Percentiles rank a stretch among this genome's conserved stretches.
Conservation (phyloP, 37 sponge, comb jelly and placozoan genomes). For the Spongia lamella region DNA sequence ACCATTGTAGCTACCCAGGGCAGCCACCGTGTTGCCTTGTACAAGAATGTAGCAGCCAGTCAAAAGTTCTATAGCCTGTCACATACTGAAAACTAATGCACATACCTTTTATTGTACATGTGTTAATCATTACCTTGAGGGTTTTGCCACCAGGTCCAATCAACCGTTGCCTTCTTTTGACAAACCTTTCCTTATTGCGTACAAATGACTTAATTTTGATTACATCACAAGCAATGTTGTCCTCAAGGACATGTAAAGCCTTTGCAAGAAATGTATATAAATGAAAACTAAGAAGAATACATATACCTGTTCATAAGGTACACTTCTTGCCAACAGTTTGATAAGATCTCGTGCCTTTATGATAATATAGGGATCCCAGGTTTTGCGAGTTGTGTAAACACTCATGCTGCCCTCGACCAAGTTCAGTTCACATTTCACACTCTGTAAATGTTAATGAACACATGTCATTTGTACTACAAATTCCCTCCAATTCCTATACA, state of each 20-base stretch:
- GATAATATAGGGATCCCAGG: constrained; percentile 97
- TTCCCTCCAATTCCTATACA: too few relatives aligned
- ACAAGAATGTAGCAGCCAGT: constrained; percentile 96
- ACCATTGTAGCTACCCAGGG: constrained; percentile 81
- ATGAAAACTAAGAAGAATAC: neutral
- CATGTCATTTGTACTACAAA: too few relatives aligned
- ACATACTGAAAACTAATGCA: neutral
- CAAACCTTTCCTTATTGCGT: constrained; percentile 96
- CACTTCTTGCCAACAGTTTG: constrained; percentile 95
- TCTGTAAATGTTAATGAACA: constrained; percentile 29
- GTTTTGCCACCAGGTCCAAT: constrained; percentile 96
- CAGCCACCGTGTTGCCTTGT: constrained; percentile 95
- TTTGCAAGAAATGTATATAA: constrained; percentile 6
- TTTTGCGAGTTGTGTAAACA: constrained; percentile 91
- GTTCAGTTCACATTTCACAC: constrained; percentile 76
- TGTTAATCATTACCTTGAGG: constrained; percentile 45
- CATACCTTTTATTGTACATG: neutral
- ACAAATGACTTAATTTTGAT: constrained; percentile 94
- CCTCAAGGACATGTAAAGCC: constrained; percentile 82
- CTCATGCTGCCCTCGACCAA: constrained; percentile 98
- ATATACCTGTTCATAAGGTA: constrained; percentile 90
- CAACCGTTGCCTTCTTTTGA: constrained; percentile 88
- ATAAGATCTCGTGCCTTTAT: constrained; percentile 94
- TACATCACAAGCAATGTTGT: constrained; percentile 88
- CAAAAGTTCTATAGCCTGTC: constrained; percentile 90